Evolutionary conservation across 1,140 invertebrate genomes (phyloP), one percentile per base, ranked within the genome.

Genomic region (Camponotus pennsylvanicus): DNA sequence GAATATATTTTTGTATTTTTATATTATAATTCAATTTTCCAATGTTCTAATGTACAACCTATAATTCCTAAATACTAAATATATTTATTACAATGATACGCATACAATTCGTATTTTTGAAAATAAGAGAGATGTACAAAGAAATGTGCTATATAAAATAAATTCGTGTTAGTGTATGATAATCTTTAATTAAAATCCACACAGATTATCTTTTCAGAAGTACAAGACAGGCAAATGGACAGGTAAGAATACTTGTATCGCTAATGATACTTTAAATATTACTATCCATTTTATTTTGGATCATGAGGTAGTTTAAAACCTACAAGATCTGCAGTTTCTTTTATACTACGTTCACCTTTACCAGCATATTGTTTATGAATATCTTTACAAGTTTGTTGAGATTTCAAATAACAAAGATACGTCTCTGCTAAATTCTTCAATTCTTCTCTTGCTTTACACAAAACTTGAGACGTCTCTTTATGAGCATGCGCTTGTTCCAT

Each of bases 241-340:
- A 18, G 3, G 3, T 37, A 27, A 67, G 34, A 64, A 67, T 37
- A 34, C 1, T 45, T 11, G 5, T 40, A 40, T 59, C n/a, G 11
- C 73, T 78, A 66, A 49, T n/a, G 52, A 52, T 7, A 66, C 1
- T 66, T 67, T 18, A 67, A 21, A 34, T 2, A 78, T 61, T 78
- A 42, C 6, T 21, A 18, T 59, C 3, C n/a, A 40, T 21, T 80
- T 94, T 93, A 96, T 92, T 97, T 97, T 18, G 97, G 97, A 95
- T 98, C 97, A 92, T 98, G 97, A 0, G 98, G 98, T 45, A 98
- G 93, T 92, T 98, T 98, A 89, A 98, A 98, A 37, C 98, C 98
- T 73, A 98, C 97, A 91, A 98, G 94, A 90, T 97, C 96, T 18
- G 98, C 98, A 11, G 98, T 98, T 89, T 98, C 97, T 89, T 96